Percentiles rank a stretch among this genome's conserved stretches.
Evolutionary conservation across 2,888 invertebrate species (phyloP).

Genomic region (Heliconius cydno): DNA sequence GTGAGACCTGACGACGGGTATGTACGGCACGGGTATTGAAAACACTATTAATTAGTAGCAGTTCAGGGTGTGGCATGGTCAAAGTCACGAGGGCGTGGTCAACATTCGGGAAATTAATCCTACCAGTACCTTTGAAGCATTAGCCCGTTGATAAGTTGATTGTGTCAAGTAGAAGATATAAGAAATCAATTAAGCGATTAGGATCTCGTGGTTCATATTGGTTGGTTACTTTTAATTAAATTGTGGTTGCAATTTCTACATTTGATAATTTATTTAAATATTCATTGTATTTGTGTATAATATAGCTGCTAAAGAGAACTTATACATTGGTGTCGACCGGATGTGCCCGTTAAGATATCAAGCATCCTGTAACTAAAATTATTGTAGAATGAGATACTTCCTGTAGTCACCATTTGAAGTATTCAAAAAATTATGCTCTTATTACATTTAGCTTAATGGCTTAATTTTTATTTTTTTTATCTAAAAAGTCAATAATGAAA

Average conservation of each 20-base stretch:
- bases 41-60: slow-evolving; percentile 78
- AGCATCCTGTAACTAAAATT: slow-evolving; percentile 64
- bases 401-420: slow-evolving; percentile 30
- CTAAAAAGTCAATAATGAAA: slow-evolving; percentile 1
- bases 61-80: slow-evolving; percentile 62
- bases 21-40: slow-evolving; percentile 63
- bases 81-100: slow-evolving; percentile 69
- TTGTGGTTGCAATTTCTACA: not conserved
- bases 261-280: not conserved
- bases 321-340: slow-evolving; percentile 53
- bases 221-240: slow-evolving; percentile 50
- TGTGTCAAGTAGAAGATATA: slow-evolving; percentile 66
- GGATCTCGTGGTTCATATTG: slow-evolving; percentile 67
- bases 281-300: not conserved
- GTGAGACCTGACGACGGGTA: slow-evolving; percentile 57
- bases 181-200: slow-evolving; percentile 74
- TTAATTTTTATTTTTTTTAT: not conserved
- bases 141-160: slow-evolving; percentile 67
- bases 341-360: slow-evolving; percentile 65
- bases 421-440: not conserved
- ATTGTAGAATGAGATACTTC: slow-evolving; percentile 65
- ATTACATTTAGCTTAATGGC: not conserved
- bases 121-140: slow-evolving; percentile 66
- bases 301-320: slow-evolving; percentile 22
- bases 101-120: slow-evolving; percentile 80